phyloP scores from a whole-genome alignment of 2,888 invertebrate genomes.

The Tortrix viridana region DNA sequence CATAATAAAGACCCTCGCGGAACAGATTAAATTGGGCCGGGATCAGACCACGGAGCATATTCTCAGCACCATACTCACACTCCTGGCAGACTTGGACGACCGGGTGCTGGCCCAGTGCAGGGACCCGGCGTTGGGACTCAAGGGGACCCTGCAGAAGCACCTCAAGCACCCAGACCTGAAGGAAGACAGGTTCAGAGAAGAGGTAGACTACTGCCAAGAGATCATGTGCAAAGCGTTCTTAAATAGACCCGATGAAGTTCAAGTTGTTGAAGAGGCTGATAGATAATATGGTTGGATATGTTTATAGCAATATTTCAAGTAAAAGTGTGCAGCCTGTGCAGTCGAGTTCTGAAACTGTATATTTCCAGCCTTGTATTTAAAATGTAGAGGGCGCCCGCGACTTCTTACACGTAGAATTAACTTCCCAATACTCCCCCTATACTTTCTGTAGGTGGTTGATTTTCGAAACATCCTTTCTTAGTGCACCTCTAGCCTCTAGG shows the following conservation, averaged over 20 bases:
- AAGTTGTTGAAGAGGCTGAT: conserved; percentile 56
- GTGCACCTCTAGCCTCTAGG: no score
- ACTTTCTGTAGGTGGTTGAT: no score
- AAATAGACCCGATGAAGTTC: conserved; percentile 39
- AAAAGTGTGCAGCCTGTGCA: no score
- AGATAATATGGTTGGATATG: conserved; percentile 49
- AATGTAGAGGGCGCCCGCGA: no score
- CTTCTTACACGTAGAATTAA: no score
- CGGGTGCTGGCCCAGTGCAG: conserved; percentile 53
- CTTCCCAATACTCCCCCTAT: no score
- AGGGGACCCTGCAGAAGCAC: conserved; percentile 50
- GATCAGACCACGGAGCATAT: conserved; percentile 65
- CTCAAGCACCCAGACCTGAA: conserved; percentile 53
- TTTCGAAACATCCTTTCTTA: no score
- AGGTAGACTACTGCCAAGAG: conserved; percentile 60
- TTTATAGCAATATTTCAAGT: no score
- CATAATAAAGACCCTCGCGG: conserved; percentile 53
- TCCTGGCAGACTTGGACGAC: conserved; percentile 51
- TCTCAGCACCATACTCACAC: conserved; percentile 55
- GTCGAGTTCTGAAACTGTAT: no score
- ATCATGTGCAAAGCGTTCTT: conserved; percentile 50
- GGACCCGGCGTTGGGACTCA: conserved; percentile 49
- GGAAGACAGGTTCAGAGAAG: conserved; percentile 59
- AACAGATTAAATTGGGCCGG: conserved; percentile 52
- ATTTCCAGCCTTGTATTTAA: no score